Percentiles rank a stretch among this genome's conserved stretches.
These are phyloP conservation scores for Nansenia antarctica DNA, from an alignment of 2,113 vertebrate species.

Conservation along the genomic window DNA sequence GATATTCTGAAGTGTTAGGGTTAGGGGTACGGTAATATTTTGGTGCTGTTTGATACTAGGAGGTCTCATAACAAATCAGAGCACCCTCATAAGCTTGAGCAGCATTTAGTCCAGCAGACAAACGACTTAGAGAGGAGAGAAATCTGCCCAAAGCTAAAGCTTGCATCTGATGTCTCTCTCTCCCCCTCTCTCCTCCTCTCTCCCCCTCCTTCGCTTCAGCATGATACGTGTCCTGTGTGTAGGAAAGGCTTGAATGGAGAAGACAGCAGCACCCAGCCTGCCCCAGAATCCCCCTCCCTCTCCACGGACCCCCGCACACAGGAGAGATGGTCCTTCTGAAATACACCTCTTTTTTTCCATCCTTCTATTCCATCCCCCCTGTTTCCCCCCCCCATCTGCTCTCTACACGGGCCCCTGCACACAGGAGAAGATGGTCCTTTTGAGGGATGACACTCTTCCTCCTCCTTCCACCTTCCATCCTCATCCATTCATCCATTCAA, in stretches of 20 bases:
- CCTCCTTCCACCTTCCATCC: conserved; percentile 18
- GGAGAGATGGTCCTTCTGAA: conserved; percentile 95
- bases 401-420: not conserved
- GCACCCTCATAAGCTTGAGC: too few species aligned
- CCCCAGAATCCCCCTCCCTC: conserved; percentile 73
- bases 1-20: too few species aligned
- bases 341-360: too few species aligned
- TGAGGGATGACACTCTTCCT: conserved; percentile 1
- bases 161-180: not conserved
- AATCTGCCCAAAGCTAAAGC: not conserved
- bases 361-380: conserved; percentile 10
- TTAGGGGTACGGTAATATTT: too few species aligned
- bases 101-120: too few species aligned
- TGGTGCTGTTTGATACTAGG: too few species aligned
- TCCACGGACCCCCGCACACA: conserved; percentile 82
- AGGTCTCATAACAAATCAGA: too few species aligned
- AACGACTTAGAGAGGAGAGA: too few species aligned
- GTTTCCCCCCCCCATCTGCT: conserved; percentile 18
- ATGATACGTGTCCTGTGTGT: conserved; percentile 97
- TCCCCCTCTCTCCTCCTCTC: conserved; percentile 9
- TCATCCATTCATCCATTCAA: conserved; percentile 16
- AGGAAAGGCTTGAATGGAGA: conserved; percentile 94
- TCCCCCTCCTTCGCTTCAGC: conserved; percentile 69
- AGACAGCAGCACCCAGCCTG: conserved; percentile 82
- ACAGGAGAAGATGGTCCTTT: conserved; percentile 26